Evolutionary conservation across 2,888 invertebrate genomes (phyloP).

Genomic region (Thyatira batis): DNA sequence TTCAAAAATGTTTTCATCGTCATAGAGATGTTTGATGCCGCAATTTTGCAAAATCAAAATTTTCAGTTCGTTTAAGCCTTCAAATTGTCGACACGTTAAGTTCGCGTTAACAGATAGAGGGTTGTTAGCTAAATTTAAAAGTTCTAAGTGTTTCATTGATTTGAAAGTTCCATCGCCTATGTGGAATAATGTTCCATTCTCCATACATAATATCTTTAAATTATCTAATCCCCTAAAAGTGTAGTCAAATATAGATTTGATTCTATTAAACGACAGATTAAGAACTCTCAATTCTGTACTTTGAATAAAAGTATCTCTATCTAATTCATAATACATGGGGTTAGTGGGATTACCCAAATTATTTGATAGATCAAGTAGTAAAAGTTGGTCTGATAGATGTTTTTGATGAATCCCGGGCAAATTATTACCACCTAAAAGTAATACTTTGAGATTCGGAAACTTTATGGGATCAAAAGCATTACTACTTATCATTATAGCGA

Average conservation of each 20-base stretch:
- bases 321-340: constrained; percentile 77
- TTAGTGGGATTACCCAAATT: constrained; percentile 69
- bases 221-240: constrained; percentile 77
- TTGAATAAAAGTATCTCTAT: constrained; percentile 71
- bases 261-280: constrained; percentile 79
- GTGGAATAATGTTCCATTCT: constrained; percentile 76
- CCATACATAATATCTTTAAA: constrained; percentile 73
- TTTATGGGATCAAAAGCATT: constrained; percentile 69
- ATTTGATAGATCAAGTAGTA: constrained; percentile 76
- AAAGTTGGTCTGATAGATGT: constrained; percentile 70
- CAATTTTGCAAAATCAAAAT: constrained; percentile 76
- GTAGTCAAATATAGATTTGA: constrained; percentile 73
- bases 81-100: constrained; percentile 65
- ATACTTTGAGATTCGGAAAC: constrained; percentile 76
- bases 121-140: constrained; percentile 81
- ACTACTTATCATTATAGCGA: constrained; percentile 68
- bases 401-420: constrained; percentile 77
- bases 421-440: constrained; percentile 79
- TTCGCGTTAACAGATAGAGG: constrained; percentile 68
- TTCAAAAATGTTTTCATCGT: constrained; percentile 74
- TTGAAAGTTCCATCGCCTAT: constrained; percentile 75
- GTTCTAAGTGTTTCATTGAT: constrained; percentile 62
- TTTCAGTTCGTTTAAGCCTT: constrained; percentile 74
- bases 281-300: constrained; percentile 72
- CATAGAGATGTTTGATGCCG: constrained; percentile 66